Conservation (phyloP, 2,797 vertebrate species). For the Acridotheres tristis region DNA sequence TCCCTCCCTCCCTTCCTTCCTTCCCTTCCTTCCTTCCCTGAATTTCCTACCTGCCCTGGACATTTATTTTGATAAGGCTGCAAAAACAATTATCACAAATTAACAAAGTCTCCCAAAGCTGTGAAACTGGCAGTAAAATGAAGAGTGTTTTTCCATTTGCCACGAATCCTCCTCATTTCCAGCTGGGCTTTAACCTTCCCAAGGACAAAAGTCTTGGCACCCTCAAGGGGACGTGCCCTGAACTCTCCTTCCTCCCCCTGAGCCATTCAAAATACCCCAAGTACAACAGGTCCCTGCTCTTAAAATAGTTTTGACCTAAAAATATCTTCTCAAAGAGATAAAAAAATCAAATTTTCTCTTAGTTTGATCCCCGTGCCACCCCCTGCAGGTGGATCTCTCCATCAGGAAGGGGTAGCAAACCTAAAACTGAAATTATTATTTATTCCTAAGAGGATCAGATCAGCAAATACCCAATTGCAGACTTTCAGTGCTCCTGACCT, state of each 20-base stretch:
- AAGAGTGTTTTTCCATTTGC: background rate
- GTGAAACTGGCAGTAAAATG: background rate
- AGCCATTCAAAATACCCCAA: background rate
- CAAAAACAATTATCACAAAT: background rate
- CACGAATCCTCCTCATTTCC: background rate
- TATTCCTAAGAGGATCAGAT: background rate
- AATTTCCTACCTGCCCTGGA: background rate
- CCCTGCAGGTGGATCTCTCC: background rate
- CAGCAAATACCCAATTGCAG: background rate
- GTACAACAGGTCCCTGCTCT: background rate
- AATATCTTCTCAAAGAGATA: background rate
- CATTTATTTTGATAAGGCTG: background rate
- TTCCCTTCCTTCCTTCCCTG: background rate
- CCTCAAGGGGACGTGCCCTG: background rate
- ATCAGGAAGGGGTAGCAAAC: background rate
- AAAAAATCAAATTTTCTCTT: background rate
- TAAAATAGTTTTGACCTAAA: background rate
- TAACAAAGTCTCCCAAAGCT: background rate
- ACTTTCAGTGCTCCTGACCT: background rate
- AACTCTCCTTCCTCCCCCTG: background rate
- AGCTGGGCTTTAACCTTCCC: background rate
- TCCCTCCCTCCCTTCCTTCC: background rate
- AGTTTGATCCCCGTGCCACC: background rate
- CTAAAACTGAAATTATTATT: background rate
- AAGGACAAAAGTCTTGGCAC: background rate